These are phyloP conservation scores for Delphinus delphis DNA, from an alignment of 2,113 vertebrate species.

Conservation along the genomic window DNA sequence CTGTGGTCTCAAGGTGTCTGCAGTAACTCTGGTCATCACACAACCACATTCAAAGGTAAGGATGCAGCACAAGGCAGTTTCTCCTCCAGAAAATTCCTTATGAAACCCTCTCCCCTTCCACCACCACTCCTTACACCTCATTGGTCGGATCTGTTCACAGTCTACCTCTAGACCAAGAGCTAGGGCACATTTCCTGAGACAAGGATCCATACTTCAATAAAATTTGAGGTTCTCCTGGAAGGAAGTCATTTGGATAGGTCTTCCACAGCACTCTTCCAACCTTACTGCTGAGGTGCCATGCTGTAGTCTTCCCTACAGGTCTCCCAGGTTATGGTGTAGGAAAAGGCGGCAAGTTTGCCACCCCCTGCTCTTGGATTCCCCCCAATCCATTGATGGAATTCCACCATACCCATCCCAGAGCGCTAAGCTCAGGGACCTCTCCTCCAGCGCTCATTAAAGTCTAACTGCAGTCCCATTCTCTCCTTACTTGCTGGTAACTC, in stretches of 20 bases:
- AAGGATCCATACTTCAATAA: not conserved
- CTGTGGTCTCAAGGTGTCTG: not conserved
- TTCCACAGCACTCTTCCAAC: not conserved
- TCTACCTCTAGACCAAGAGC: not conserved
- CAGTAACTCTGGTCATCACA: not conserved
- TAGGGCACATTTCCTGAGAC: not conserved
- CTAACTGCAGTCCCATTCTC: not conserved
- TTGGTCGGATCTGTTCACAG: not conserved
- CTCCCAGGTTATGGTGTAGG: not conserved
- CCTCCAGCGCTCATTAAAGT: not conserved
- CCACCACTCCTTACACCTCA: not conserved
- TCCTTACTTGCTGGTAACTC: not conserved
- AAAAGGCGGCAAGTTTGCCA: not conserved
- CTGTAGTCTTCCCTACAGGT: not conserved
- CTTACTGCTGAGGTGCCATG: not conserved
- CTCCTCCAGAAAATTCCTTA: not conserved
- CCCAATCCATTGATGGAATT: not conserved
- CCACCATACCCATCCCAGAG: not conserved
- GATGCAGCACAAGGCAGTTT: not conserved
- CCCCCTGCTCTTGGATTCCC: not conserved
- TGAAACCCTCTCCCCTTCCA: not conserved
- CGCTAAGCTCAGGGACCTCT: not conserved
- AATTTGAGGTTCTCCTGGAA: not conserved
- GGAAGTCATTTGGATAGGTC: not conserved
- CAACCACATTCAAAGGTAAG: not conserved